phyloP scores from a whole-genome alignment of 2,113 vertebrate genomes.

The Dromiciops gliroides region DNA sequence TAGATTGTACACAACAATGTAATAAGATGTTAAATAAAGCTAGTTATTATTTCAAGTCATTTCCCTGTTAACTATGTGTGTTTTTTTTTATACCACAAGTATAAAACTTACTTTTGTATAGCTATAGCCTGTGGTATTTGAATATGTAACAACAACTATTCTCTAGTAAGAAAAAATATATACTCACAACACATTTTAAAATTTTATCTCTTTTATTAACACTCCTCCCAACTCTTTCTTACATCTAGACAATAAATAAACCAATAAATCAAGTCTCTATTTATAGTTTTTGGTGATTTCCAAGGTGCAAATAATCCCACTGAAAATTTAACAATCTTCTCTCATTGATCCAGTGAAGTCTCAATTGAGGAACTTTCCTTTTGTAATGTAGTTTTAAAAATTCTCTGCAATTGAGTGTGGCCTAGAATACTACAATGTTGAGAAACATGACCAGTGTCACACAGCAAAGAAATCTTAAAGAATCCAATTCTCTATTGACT shows the following conservation, averaged over 20 bases:
- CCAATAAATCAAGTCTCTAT: neutral
- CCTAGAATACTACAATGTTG: neutral
- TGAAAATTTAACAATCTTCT: neutral
- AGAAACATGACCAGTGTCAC: neutral
- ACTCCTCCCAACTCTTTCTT: neutral
- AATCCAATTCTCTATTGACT: neutral
- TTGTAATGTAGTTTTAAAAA: neutral
- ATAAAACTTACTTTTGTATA: neutral
- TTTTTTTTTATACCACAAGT: too few species aligned
- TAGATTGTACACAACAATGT: neutral
- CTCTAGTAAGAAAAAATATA: neutral
- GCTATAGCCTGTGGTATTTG: neutral
- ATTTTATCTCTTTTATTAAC: neutral
- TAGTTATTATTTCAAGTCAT: neutral
- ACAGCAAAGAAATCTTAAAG: neutral
- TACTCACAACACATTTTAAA: neutral
- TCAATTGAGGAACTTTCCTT: neutral
- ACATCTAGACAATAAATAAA: neutral
- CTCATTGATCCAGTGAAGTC: neutral
- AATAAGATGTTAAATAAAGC: neutral
- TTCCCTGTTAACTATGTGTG: neutral
- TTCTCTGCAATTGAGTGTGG: neutral
- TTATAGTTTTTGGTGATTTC: neutral
- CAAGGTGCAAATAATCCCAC: neutral
- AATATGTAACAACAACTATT: neutral